Base-by-base conservation (phyloP, 2,888 invertebrate genomes). In the Caenorhabditis doughertyi region DNA sequence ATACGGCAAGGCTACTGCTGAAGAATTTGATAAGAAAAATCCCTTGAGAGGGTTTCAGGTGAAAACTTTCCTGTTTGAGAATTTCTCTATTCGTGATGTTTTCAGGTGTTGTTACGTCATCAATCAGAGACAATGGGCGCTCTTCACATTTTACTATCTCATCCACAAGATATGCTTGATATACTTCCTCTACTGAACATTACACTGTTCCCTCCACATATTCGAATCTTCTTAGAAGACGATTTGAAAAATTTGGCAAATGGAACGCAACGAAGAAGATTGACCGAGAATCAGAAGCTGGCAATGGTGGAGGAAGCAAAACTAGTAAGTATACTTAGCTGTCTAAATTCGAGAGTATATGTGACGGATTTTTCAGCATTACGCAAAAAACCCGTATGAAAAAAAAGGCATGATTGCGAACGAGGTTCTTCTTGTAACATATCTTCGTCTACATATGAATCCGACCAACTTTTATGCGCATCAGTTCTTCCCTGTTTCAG, bases 131-230 rank as follows among this genome's bases (percentile, higher is more conserved):
- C 39, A 42, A 60, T 60, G 39, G 58, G 58, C 1, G 58, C 58
- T 60, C 58, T 60, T 42, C 58, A 60, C 25, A 42, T 60, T 42
- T 42, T 60, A 25, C 9, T 60, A 0, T 60, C 58, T 39, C 58
- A 60, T 42, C 58, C 58, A 39, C 58, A 60, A 42, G 58, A 60
- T 25, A 60, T 60, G 58, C 39, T 60, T 16, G 58, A 60, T 42
- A 23, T 60, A 42, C 58, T 60, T 60, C 58, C 58, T 11, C 23
- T 23, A 21, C 39, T 60, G 1, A 42, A 60, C 25, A 16, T 42
- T 8, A 21, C 58, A 25, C 58, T 60, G 11, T 60, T 42, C 11
- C 58, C 58, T 25, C 58, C 42, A 60, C 21, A 60, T 21, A 60
- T 60, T 25, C 39, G 42, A 13, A 11, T 3, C 0, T 42, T 60